These are phyloP conservation scores for Solenopsis invicta DNA, from an alignment of 1,140 invertebrate species.

Conservation along the genomic window DNA sequence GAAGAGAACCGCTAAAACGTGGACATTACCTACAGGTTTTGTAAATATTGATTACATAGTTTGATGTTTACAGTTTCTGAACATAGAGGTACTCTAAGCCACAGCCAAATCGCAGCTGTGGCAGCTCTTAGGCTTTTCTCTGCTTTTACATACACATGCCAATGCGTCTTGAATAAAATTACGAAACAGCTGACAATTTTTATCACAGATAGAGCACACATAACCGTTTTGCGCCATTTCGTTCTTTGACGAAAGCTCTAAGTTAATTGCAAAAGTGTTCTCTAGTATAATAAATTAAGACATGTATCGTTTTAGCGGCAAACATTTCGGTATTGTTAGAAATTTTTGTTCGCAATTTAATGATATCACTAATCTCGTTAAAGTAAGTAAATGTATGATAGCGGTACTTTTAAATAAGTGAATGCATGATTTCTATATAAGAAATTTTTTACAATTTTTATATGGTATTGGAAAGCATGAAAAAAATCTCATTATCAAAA, in stretches of 20 bases:
- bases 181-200: too few relatives aligned
- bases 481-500: not conserved
- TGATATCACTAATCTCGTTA: constrained; percentile 80
- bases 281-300: not conserved
- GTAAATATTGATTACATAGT: too few relatives aligned
- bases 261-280: not conserved
- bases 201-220: too few relatives aligned
- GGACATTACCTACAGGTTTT: too few relatives aligned
- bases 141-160: too few relatives aligned
- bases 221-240: not conserved
- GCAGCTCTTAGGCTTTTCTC: too few relatives aligned
- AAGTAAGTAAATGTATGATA: constrained; percentile 73
- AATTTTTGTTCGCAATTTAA: constrained; percentile 76
- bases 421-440: not conserved
- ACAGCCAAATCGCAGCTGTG: too few relatives aligned
- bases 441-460: not conserved
- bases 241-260: not conserved
- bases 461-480: not conserved
- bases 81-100: too few relatives aligned
- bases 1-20: too few relatives aligned
- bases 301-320: constrained; percentile 72
- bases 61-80: too few relatives aligned
- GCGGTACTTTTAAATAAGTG: not conserved
- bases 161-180: too few relatives aligned
- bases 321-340: constrained; percentile 59